These are phyloP conservation scores for Sarcoramphus papa DNA, from an alignment of 2,797 vertebrate species.

Conservation along the genomic window DNA sequence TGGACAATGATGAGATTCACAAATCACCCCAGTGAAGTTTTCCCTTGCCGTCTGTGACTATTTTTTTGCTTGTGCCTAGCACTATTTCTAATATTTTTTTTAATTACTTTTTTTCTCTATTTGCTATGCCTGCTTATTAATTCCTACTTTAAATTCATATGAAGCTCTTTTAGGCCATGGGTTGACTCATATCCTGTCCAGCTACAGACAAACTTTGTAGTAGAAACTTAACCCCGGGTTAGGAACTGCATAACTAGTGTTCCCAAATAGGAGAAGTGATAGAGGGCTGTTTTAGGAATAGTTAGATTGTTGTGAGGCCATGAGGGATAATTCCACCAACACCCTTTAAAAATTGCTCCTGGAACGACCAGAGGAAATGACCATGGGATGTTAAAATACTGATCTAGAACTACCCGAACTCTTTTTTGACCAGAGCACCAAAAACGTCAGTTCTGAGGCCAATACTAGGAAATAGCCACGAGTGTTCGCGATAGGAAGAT, in stretches of 20 bases:
- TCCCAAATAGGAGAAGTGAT: background rate
- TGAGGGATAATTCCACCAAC: background rate
- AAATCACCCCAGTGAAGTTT: background rate
- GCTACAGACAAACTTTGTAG: background rate
- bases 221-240: background rate
- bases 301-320: background rate
- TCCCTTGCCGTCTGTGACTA: background rate
- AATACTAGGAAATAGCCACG: background rate
- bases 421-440: background rate
- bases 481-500: fast-evolving
- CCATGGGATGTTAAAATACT: background rate
- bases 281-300: background rate
- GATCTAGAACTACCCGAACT: background rate
- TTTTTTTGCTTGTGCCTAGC: background rate
- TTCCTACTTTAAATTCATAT: background rate
- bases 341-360: background rate
- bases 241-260: background rate
- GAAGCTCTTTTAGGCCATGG: background rate
- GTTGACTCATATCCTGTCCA: background rate
- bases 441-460: background rate
- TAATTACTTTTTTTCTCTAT: background rate
- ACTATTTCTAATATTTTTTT: background rate
- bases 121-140: background rate
- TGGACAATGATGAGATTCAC: background rate
- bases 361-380: background rate